These are phyloP conservation scores for Progne subis DNA, from an alignment of 2,113 vertebrate genomes.

Conservation along the genomic window DNA sequence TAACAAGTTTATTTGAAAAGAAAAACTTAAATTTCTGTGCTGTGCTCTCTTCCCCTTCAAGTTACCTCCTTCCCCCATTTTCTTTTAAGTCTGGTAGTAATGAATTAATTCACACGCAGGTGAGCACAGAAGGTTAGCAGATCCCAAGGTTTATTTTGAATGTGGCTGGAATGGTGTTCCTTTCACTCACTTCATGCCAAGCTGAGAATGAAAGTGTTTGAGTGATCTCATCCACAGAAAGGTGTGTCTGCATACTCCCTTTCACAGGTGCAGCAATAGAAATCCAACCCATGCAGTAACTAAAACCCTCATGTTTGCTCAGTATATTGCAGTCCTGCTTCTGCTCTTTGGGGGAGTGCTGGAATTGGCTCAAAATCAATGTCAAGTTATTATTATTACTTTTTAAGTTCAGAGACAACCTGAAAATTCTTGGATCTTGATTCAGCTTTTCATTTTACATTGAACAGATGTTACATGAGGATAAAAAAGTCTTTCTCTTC, in stretches of 20 bases:
- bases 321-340: background rate
- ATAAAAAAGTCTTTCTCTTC: background rate
- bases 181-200: conserved; percentile 15
- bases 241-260: background rate
- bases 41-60: background rate
- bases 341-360: background rate
- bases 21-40: conserved; percentile 12
- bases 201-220: conserved; percentile 28
- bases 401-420: background rate
- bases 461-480: background rate
- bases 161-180: background rate
- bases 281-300: background rate
- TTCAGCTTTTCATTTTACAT: background rate
- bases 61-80: background rate
- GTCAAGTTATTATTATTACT: background rate
- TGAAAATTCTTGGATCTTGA: background rate
- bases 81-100: conserved; percentile 58
- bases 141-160: conserved; percentile 40
- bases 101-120: conserved; percentile 47
- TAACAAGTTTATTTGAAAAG: conserved; percentile 60
- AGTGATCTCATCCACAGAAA: conserved; percentile 62
- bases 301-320: background rate
- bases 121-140: conserved; percentile 36
- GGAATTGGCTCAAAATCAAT: background rate
- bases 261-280: conserved; percentile 61